phyloP scores from a whole-genome alignment of 2,797 vertebrate genomes.

The Muscicapa comitata region DNA sequence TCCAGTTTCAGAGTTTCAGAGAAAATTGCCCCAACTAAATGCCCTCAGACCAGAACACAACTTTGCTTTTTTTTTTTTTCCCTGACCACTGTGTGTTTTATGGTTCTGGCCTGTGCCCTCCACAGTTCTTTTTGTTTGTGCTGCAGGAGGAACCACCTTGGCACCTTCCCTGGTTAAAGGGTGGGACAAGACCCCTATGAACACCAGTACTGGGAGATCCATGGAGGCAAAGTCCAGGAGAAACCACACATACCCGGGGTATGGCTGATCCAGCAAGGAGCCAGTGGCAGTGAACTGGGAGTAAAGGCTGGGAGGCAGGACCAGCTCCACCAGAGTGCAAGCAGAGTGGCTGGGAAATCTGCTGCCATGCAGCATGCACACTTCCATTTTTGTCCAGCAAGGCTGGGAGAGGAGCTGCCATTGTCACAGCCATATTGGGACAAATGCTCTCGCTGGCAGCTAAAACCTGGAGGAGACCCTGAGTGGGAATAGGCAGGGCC shows the following conservation, averaged over 20 bases:
- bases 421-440: rapidly evolving
- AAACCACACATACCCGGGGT: rapidly evolving
- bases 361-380: rapidly evolving
- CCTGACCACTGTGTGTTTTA: neutral
- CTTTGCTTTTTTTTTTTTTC: neutral
- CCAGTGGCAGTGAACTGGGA: neutral
- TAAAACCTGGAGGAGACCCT: neutral
- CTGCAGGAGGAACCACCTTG: neutral
- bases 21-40: neutral
- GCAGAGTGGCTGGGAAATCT: neutral
- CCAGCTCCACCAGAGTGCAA: rapidly evolving
- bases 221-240: neutral
- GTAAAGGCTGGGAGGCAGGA: neutral
- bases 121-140: neutral
- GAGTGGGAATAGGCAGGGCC: neutral
- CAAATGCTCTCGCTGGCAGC: neutral
- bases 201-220: neutral
- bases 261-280: neutral
- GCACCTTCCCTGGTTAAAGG: neutral
- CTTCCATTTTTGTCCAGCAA: neutral
- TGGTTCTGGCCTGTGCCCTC: rapidly evolving
- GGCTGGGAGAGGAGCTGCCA: neutral
- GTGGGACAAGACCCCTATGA: neutral
- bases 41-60: neutral
- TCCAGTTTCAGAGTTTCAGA: neutral